These are phyloP conservation scores for Drosophila tanythrix DNA, from an alignment of 2,888 invertebrate species.

Conservation along the genomic window DNA sequence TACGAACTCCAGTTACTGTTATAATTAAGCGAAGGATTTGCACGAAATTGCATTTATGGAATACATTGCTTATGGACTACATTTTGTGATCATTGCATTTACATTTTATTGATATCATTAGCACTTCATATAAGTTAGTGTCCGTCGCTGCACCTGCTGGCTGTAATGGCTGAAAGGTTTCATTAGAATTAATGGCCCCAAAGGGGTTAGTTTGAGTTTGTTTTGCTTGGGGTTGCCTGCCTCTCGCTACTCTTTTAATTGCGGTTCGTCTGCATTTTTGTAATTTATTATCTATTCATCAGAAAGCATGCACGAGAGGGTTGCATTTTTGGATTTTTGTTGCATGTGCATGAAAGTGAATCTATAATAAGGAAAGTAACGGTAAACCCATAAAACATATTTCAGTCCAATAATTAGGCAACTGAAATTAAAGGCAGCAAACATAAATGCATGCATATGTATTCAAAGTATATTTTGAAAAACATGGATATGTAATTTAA, in stretches of 20 bases:
- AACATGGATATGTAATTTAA: neutral
- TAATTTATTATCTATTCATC: slow-evolving; percentile 74
- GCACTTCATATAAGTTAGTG: slow-evolving; percentile 24
- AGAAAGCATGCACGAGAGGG: slow-evolving; percentile 42
- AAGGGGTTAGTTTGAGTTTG: slow-evolving; percentile 46
- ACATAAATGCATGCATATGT: neutral
- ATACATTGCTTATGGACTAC: slow-evolving; percentile 4
- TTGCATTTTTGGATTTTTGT: slow-evolving; percentile 27
- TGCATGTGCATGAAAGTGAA: slow-evolving; percentile 29
- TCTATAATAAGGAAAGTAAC: slow-evolving; percentile 41
- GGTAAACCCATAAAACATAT: slow-evolving; percentile 19
- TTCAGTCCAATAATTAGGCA: slow-evolving; percentile 23
- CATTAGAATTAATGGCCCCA: slow-evolving; percentile 57
- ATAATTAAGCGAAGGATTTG: slow-evolving; percentile 56
- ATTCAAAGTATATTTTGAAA: neutral
- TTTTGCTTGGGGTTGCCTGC: neutral
- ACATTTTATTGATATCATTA: slow-evolving; percentile 54
- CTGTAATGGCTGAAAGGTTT: slow-evolving; percentile 58
- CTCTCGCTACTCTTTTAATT: slow-evolving; percentile 53
- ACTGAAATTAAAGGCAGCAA: slow-evolving; percentile 4
- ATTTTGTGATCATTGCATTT: slow-evolving; percentile 24
- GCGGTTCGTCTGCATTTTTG: slow-evolving; percentile 41
- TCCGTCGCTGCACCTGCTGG: slow-evolving; percentile 53
- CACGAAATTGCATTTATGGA: slow-evolving; percentile 62
- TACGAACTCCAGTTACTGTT: slow-evolving; percentile 33